These are phyloP conservation scores for Cryptoblepharus egeriae DNA, from an alignment of 2,797 vertebrate species.

Conservation along the genomic window DNA sequence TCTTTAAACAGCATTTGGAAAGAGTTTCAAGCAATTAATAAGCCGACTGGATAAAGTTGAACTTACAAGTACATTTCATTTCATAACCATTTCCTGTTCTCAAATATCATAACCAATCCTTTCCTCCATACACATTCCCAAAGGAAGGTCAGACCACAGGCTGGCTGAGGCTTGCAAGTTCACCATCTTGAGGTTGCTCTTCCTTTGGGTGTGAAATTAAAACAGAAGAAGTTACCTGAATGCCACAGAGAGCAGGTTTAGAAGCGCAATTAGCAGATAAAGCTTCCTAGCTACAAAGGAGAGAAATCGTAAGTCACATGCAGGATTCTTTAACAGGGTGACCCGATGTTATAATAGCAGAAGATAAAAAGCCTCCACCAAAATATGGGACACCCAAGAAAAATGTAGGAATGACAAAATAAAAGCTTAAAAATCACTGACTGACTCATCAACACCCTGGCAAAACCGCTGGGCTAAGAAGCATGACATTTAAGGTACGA, in stretches of 20 bases:
- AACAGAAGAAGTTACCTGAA: conserved; percentile 10
- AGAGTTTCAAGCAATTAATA: not conserved
- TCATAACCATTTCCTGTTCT: conserved; percentile 16
- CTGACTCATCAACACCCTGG: too few species aligned
- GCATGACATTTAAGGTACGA: too few species aligned
- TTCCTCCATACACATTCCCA: conserved; percentile 9
- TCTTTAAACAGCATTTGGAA: conserved; percentile 7
- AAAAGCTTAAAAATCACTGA: too few species aligned
- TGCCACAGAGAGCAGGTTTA: conserved; percentile 2
- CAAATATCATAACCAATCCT: conserved; percentile 14
- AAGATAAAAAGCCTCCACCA: too few species aligned
- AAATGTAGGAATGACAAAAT: too few species aligned
- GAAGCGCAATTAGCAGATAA: not conserved
- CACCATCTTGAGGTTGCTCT: conserved; percentile 8
- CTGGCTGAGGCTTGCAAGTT: conserved; percentile 1
- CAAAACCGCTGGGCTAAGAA: too few species aligned
- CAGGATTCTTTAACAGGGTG: not conserved
- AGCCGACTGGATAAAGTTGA: not conserved
- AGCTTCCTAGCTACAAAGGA: not conserved
- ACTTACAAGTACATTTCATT: conserved; percentile 9
- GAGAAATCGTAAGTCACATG: too few species aligned
- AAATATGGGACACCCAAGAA: too few species aligned
- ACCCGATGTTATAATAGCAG: too few species aligned
- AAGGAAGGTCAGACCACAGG: conserved; percentile 14
- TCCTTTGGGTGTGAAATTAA: conserved; percentile 3